Conservation (phyloP, 2,113 vertebrate species). For the Nanger granti region DNA sequence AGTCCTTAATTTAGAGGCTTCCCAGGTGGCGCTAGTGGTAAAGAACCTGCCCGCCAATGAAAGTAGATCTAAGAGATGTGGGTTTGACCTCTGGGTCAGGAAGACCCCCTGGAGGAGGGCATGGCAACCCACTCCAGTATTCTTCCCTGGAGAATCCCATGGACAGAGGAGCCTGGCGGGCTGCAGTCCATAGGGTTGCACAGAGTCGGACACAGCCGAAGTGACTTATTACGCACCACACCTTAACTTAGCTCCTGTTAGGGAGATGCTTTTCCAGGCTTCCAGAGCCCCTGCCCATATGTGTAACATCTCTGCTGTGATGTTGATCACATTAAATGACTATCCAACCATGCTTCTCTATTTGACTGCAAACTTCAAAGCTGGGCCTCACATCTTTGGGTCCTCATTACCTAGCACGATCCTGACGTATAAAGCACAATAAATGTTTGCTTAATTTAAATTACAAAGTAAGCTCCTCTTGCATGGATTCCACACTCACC, state of each 20-base stretch:
- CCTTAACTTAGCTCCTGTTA: background rate
- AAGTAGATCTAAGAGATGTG: background rate
- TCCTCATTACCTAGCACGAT: background rate
- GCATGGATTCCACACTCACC: background rate
- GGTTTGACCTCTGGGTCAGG: background rate
- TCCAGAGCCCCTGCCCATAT: background rate
- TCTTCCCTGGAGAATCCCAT: background rate
- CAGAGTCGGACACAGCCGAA: background rate
- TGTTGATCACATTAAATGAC: background rate
- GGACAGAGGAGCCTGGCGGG: background rate
- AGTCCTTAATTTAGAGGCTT: background rate
- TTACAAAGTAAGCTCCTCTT: background rate
- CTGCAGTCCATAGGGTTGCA: background rate
- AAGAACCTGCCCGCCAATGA: rapidly evolving
- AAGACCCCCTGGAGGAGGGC: background rate
- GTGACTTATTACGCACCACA: background rate
- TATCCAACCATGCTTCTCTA: background rate
- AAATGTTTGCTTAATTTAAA: constrained; percentile 19
- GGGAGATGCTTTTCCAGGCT: background rate
- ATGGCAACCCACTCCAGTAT: background rate
- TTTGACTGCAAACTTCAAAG: background rate
- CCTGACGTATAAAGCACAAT: background rate
- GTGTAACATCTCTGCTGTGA: background rate
- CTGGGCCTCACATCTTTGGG: background rate
- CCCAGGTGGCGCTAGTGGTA: background rate